A percentile compares a stretch with the other conserved stretches of the same genome.
Conservation (phyloP, 2,113 vertebrate genomes). For the Lasiurus borealis region DNA sequence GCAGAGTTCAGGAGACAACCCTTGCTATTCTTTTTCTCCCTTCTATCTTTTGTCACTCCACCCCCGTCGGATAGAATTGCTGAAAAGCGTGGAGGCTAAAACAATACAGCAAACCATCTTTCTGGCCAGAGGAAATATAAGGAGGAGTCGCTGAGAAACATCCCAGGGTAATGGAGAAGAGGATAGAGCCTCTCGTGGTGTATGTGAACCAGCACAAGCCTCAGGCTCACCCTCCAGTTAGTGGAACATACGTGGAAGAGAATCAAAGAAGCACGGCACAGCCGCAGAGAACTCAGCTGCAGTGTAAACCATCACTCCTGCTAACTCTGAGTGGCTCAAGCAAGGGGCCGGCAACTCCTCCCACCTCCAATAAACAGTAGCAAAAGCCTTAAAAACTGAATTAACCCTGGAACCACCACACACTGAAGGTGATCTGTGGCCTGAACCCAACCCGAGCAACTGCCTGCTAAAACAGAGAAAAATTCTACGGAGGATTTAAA, state of each 20-base stretch:
- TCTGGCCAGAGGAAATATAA: not conserved
- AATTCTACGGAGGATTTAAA: not conserved
- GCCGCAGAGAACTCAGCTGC: not conserved
- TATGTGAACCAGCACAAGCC: not conserved
- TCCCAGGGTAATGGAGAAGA: not conserved
- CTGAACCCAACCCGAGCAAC: not conserved
- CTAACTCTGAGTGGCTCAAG: not conserved
- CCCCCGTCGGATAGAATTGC: not conserved
- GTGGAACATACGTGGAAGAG: not conserved
- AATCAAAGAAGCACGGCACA: not conserved
- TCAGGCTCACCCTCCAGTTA: not conserved
- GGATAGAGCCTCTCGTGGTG: not conserved
- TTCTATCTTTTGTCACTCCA: conserved; percentile 8
- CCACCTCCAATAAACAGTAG: not conserved
- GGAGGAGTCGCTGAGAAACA: not conserved
- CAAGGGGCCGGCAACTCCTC: not conserved
- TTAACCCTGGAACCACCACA: not conserved
- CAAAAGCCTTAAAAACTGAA: conserved; percentile 17
- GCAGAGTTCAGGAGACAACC: not conserved
- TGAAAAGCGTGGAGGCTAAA: not conserved
- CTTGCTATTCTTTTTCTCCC: not conserved
- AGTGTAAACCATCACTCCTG: not conserved
- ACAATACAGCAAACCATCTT: not conserved
- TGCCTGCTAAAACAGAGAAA: not conserved
- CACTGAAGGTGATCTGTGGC: not conserved